Evolutionary conservation across 2,113 vertebrate genomes (phyloP).

Genomic region (Malurus cyaneus): DNA sequence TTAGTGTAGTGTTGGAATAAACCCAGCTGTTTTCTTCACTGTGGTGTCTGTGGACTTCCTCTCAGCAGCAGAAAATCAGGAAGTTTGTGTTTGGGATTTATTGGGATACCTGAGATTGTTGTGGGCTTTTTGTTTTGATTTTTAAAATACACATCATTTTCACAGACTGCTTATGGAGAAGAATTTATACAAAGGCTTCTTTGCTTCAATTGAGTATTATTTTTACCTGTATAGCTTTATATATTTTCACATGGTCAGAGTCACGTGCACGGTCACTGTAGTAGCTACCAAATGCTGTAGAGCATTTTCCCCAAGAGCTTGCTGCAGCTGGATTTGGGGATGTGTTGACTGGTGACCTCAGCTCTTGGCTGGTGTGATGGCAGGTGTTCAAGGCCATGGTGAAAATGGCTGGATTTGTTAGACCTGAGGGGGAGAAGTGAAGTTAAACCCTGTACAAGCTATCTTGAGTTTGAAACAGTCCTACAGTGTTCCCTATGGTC

Average conservation of each 20-base stretch:
- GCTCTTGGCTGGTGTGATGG: not conserved
- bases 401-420: not conserved
- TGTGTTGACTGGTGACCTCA: not conserved
- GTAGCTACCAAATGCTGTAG: not conserved
- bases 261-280: accelerated
- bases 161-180: accelerated
- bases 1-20: not conserved
- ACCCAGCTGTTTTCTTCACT: not conserved
- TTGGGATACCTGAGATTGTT: not conserved
- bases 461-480: not conserved
- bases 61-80: not conserved
- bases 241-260: not conserved
- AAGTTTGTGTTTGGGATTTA: not conserved
- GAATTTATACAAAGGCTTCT: not conserved
- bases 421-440: not conserved
- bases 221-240: not conserved
- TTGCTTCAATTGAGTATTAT: accelerated
- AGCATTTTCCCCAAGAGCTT: not conserved
- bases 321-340: not conserved
- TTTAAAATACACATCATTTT: not conserved
- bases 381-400: not conserved
- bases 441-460: not conserved
- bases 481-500: accelerated
- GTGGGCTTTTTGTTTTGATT: not conserved
- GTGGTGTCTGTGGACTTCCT: not conserved